These are phyloP conservation scores for Oikopleura vanhoeffeni DNA, from an alignment of 23 tunicate species.

Conservation along the genomic window DNA sequence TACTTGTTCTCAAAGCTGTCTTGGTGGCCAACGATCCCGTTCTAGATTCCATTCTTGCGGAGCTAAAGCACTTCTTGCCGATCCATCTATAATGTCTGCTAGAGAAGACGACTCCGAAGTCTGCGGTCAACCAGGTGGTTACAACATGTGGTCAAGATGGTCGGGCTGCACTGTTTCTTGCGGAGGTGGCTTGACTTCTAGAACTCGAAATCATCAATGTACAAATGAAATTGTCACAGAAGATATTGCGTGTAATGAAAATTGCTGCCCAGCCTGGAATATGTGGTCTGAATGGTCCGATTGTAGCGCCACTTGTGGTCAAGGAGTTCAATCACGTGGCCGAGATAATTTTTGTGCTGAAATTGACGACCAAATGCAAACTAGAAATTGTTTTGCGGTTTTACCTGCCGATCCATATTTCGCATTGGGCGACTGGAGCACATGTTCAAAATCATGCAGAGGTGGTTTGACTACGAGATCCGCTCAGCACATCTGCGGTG, in stretches of 20 bases:
- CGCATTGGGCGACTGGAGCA: slow-evolving; percentile 37
- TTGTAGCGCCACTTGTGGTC: slow-evolving; percentile 46
- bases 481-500: slow-evolving; percentile 35
- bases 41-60: slow-evolving; percentile 42
- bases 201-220: slow-evolving; percentile 43
- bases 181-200: slow-evolving; percentile 48
- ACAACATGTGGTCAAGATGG: slow-evolving; percentile 36
- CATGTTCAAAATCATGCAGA: slow-evolving; percentile 46
- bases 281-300: slow-evolving; percentile 49
- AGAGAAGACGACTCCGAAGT: neutral
- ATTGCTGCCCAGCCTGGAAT: slow-evolving; percentile 36
- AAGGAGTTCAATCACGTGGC: slow-evolving; percentile 22
- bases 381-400: neutral
- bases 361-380: neutral
- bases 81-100: neutral
- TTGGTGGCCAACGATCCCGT: slow-evolving; percentile 24
- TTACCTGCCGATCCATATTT: slow-evolving; percentile 16
- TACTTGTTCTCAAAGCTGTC: neutral
- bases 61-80: slow-evolving; percentile 17
- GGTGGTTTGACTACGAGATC: slow-evolving; percentile 33
- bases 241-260: slow-evolving; percentile 25
- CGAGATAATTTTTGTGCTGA: slow-evolving; percentile 20
- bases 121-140: slow-evolving; percentile 56
- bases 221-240: slow-evolving; percentile 19
- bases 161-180: slow-evolving; percentile 42